phyloP scores from a whole-genome alignment of 2,797 vertebrate genomes.

The Martes flavigula region DNA sequence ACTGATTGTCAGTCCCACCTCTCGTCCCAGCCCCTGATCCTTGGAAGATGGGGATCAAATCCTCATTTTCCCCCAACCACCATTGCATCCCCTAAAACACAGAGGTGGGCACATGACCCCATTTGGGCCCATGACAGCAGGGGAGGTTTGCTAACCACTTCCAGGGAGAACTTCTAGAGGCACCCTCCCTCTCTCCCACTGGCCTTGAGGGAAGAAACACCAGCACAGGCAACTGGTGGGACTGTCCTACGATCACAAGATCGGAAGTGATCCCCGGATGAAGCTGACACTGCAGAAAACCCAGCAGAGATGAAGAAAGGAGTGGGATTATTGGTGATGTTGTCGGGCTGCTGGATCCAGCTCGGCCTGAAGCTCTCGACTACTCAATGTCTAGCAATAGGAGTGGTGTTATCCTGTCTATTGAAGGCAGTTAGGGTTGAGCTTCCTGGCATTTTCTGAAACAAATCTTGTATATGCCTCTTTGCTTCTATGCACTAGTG shows the following conservation, averaged over 20 bases:
- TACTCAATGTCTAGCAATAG: neutral
- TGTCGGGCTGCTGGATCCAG: neutral
- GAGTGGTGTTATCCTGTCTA: neutral
- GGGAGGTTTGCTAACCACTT: neutral
- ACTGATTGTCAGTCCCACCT: neutral
- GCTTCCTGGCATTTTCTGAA: neutral
- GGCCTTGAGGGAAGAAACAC: neutral
- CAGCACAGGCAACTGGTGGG: neutral
- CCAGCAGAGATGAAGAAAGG: neutral
- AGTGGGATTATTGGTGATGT: neutral
- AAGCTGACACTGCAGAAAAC: neutral
- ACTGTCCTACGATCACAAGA: neutral
- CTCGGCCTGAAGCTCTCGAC: neutral
- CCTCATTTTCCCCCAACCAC: neutral
- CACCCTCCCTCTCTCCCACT: neutral
- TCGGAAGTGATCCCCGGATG: neutral
- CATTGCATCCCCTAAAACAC: neutral
- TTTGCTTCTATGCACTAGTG: neutral
- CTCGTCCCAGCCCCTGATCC: neutral
- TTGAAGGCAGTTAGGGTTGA: neutral
- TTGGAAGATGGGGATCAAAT: neutral
- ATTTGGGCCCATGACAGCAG: neutral
- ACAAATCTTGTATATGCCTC: neutral
- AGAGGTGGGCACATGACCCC: neutral
- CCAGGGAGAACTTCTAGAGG: neutral